Evolutionary conservation across 2,797 vertebrate species (phyloP), one percentile per base, ranked within the genome.

Genomic region (Xenopus petersii): DNA sequence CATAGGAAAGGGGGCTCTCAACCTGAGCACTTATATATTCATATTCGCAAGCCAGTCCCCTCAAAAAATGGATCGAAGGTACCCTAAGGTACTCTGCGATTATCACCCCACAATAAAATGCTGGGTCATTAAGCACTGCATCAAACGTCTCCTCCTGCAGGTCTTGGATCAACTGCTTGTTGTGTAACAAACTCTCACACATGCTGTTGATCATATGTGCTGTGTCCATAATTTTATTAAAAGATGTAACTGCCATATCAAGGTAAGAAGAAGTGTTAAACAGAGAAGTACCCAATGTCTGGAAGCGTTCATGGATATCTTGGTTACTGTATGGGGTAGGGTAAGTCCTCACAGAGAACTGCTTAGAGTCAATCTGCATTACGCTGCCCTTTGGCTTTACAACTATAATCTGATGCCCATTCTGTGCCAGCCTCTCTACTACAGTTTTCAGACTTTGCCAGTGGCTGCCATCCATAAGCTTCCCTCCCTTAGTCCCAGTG

Each of bases 381-480:
- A 91, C 61, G 75, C 56, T 91, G 58, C 89, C 9, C 30, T 95
- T 93, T 0, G 94, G 93, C 1, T 92, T 89, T 4, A 96, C 76
- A 0, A 90, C 92, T 0, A 92, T 82, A 0, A 96, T 84, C 2
- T 83, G 79, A 0, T 97, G 94, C 0, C 94, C 94, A 72, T 85
- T 92, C 0, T 84, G 83, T 8, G 87, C 81, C 75, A 97, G 86
- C 59, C 83, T 87, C 71, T 95, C 88, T 10, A 88, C 80, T 8
- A 94, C 81, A 0, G 88, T 81, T 55, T 87, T 84, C 12, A 94
- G 76, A 8, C 89, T 94, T 24, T 94, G 81, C 95, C 95, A 96
- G 42, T 95, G 95, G 75, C 94, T 96, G 64, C 94, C 93, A 12
- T 87, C 89, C 89, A 93, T 84, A n/a, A 95, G 81, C n/a, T 90